Percentiles rank a stretch among this genome's conserved stretches.
Evolutionary conservation across 1,140 invertebrate genomes (phyloP).

Genomic region (Monomorium pharaonis): DNA sequence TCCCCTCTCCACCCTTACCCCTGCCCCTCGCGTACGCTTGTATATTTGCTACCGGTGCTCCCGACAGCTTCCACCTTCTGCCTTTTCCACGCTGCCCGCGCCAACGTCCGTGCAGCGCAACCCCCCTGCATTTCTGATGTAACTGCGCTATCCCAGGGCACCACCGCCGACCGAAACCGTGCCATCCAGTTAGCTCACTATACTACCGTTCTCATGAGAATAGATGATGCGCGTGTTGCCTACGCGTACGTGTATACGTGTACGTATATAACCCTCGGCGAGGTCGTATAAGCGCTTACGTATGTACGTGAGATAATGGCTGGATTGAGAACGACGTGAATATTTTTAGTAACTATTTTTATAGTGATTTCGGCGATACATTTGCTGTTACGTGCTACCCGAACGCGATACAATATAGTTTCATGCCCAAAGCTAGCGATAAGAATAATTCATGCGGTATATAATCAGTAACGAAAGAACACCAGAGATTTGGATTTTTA

Average conservation of each 20-base stretch:
- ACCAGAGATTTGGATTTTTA: conserved; percentile 1
- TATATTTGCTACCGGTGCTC: conserved; percentile 78
- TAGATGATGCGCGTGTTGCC: conserved; percentile 65
- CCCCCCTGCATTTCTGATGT: conserved; percentile 78
- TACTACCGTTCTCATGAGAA: conserved; percentile 69
- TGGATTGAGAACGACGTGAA: conserved; percentile 32
- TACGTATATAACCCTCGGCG: conserved; percentile 21
- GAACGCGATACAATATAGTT: not conserved
- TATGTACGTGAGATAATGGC: conserved; percentile 41
- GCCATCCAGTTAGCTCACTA: conserved; percentile 72
- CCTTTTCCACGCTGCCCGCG: conserved; percentile 52
- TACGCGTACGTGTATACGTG: conserved; percentile 42
- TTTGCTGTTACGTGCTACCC: not conserved
- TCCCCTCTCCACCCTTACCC: conserved; percentile 57
- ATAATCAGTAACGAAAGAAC: not conserved
- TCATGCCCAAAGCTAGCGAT: not conserved
- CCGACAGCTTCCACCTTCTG: conserved; percentile 78
- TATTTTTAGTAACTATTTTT: conserved; percentile 49
- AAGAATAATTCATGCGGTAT: not conserved
- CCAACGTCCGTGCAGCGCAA: conserved; percentile 48
- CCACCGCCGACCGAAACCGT: conserved; percentile 70
- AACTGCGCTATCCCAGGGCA: conserved; percentile 75
- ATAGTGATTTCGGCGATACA: not conserved
- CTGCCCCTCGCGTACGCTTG: conserved; percentile 65
- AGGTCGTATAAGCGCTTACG: conserved; percentile 35